Evolutionary conservation across 1,140 invertebrate species (phyloP), one percentile per base, ranked within the genome.

Genomic region (Sitophilus oryzae): DNA sequence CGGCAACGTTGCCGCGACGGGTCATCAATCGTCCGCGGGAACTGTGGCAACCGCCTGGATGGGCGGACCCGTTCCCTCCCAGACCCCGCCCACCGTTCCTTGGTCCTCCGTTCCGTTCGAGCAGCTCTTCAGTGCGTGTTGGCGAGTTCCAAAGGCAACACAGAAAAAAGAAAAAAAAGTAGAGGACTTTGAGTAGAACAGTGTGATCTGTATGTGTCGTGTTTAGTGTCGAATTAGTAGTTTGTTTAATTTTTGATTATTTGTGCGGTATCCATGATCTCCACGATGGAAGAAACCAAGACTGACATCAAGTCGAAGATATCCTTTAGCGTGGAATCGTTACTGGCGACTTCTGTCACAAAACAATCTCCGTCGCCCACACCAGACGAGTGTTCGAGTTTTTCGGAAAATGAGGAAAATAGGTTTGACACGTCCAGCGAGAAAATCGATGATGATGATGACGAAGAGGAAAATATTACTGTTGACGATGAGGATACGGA

Each of bases 321-420:
- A 38, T 70, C 68, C 14, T 72, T 72, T 56, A 72, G 70, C 62
- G 70, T 72, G 2, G 70, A 72, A 54, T 70, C 70, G 4, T 54
- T 72, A 14, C 49, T 72, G 11, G 58, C 66, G 10, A 60, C 59
- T 1, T 60, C 58, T 25, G 58, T 49, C 19, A 62, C 64, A 40
- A 19, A 34, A 30, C 40, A 44, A 6, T 14, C 41, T 20, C 21
- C 41, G 8, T 46, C 42, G n/a, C 58, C 61, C 10, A 49, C 56
- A 2, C 52, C 55, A 23, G 61, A 65, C 37, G 55, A 58, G 20
- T 35, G 22, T 5, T 45, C 47, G 10, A 55, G 51, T 35, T 55
- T 55, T 22, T 58, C 54, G 18, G 60, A 59, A 15, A 59, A 60
- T 20, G 61, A 64, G 21, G 63, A 64, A 3, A 60, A 52, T 22